A percentile compares a stretch with the other conserved stretches of the same genome.
These are phyloP conservation scores for Aphodius granarius DNA, from an alignment of 2,888 invertebrate genomes.

Conservation along the genomic window DNA sequence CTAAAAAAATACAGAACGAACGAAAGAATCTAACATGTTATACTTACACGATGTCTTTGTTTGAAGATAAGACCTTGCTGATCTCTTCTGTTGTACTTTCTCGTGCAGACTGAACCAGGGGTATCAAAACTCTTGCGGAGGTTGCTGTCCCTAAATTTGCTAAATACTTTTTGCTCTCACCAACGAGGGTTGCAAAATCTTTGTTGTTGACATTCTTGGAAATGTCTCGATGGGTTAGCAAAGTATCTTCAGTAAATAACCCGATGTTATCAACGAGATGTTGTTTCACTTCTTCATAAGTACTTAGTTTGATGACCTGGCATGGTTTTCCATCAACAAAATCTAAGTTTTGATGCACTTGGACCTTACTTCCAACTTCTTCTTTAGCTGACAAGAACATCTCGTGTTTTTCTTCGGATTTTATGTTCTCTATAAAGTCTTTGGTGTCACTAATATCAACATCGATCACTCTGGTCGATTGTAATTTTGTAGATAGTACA, in stretches of 20 bases:
- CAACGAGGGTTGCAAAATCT: conserved; percentile 54
- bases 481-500: conserved; percentile 40
- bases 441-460: conserved; percentile 49
- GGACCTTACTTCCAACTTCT: conserved; percentile 57
- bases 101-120: conserved; percentile 64
- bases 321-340: conserved; percentile 38
- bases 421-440: conserved; percentile 45
- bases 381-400: conserved; percentile 54
- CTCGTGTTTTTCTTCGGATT: conserved; percentile 54
- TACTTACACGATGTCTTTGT: conserved; percentile 57
- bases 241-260: conserved; percentile 41
- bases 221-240: conserved; percentile 39
- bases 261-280: conserved; percentile 36
- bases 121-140: conserved; percentile 66
- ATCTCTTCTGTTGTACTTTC: conserved; percentile 63
- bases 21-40: no score
- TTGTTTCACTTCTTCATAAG: conserved; percentile 44
- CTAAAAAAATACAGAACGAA: no score
- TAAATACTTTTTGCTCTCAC: conserved; percentile 58
- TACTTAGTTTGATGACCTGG: conserved; percentile 25
- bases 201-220: conserved; percentile 16
- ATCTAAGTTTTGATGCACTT: conserved; percentile 52
- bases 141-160: conserved; percentile 64
- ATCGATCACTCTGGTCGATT: conserved; percentile 42
- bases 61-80: conserved; percentile 58